These are phyloP conservation scores for Kuschelorhynchus macadamiae DNA, from an alignment of 2,888 invertebrate species.

Conservation along the genomic window DNA sequence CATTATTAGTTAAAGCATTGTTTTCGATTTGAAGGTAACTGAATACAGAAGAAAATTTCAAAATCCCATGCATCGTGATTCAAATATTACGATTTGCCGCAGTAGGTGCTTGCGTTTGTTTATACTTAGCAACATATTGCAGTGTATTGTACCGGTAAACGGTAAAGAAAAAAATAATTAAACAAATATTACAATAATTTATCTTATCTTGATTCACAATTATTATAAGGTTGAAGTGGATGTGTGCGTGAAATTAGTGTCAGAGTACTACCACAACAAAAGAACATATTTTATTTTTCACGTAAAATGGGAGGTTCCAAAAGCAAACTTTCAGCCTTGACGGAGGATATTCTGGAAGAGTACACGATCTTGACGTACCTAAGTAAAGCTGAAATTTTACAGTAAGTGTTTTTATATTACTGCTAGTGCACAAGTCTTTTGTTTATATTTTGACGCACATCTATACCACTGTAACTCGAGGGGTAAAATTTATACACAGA, in stretches of 20 bases:
- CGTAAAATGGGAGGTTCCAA: constrained; percentile 71
- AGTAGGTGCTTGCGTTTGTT: background rate
- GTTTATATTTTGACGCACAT: background rate
- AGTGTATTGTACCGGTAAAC: no score
- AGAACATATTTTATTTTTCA: no score
- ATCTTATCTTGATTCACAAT: background rate
- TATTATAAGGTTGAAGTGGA: background rate
- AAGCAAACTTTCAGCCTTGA: constrained; percentile 68
- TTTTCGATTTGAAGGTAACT: background rate
- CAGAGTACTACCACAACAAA: background rate
- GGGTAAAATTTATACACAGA: no score
- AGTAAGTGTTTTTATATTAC: constrained; percentile 69
- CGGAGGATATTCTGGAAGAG: constrained; percentile 74
- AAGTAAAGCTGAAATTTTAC: constrained; percentile 74
- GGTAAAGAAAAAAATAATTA: background rate
- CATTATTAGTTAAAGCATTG: background rate
- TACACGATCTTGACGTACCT: constrained; percentile 75
- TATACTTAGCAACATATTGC: no score
- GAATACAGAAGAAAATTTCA: background rate
- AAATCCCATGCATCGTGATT: background rate
- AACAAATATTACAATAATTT: background rate
- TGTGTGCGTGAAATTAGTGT: background rate
- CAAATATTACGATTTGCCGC: background rate
- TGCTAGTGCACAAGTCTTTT: no score
- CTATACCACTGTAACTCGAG: background rate